Evolutionary conservation across 2,888 invertebrate species (phyloP).

Genomic region (Flexamia atlantica): DNA sequence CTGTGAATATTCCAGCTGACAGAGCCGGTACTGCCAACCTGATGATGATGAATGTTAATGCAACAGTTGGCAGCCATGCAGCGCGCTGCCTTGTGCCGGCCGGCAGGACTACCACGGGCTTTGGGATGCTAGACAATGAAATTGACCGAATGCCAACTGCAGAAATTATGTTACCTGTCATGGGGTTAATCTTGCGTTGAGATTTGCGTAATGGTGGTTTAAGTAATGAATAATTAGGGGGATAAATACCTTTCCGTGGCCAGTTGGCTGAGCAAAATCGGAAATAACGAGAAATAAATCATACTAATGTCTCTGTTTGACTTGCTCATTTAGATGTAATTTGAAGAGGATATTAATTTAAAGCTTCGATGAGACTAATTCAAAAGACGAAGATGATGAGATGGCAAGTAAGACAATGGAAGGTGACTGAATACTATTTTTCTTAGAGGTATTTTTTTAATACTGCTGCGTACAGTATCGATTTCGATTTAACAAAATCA

Average conservation of each 20-base stretch:
- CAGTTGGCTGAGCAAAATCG: neutral
- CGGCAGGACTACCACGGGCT: neutral
- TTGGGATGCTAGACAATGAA: conserved; percentile 8
- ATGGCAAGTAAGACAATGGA: too few species aligned
- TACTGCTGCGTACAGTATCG: too few species aligned
- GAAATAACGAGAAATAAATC: too few species aligned
- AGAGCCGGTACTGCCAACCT: conserved; percentile 44
- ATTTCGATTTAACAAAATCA: too few species aligned
- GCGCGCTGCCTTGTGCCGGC: neutral
- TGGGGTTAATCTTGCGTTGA: neutral
- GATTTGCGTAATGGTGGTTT: conserved; percentile 9
- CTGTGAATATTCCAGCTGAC: conserved; percentile 50
- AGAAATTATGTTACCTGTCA: conserved; percentile 28
- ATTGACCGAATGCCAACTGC: conserved; percentile 14
- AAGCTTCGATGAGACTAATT: too few species aligned
- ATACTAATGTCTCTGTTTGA: too few species aligned
- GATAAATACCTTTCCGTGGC: neutral
- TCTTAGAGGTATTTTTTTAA: too few species aligned
- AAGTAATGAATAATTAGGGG: conserved; percentile 12
- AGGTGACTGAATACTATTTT: too few species aligned
- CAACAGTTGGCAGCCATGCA: conserved; percentile 35
- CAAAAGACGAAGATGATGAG: too few species aligned
- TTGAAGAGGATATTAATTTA: too few species aligned
- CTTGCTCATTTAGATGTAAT: too few species aligned
- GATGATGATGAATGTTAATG: conserved; percentile 53